These are phyloP conservation scores for Amazona guildingii DNA, from an alignment of 2,113 vertebrate species.

Conservation along the genomic window DNA sequence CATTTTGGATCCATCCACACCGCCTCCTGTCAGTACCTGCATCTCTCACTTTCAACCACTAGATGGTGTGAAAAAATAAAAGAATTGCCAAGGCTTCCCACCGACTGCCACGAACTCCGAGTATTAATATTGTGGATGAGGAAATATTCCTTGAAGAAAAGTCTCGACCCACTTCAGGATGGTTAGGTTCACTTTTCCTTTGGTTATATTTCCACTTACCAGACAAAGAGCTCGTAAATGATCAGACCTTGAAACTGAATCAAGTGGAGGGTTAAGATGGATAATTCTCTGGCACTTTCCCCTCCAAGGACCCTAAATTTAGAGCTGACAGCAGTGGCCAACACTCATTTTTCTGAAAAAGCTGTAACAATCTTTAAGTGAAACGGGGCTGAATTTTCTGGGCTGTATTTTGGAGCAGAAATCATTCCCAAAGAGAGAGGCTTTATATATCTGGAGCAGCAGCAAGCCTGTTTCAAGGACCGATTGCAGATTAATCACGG, in stretches of 20 bases:
- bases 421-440: slow-evolving; percentile 10
- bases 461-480: slow-evolving; percentile 41
- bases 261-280: slow-evolving; percentile 29
- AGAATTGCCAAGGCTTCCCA: slow-evolving; percentile 56
- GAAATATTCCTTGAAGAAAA: slow-evolving; percentile 47
- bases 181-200: slow-evolving; percentile 16
- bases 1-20: slow-evolving; percentile 66
- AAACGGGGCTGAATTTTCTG: slow-evolving; percentile 7
- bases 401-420: slow-evolving; percentile 31
- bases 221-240: slow-evolving; percentile 31
- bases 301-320: slow-evolving; percentile 58
- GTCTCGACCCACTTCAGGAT: slow-evolving; percentile 19
- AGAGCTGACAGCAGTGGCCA: slow-evolving; percentile 24
- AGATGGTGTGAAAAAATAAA: slow-evolving; percentile 81
- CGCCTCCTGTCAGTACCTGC: slow-evolving; percentile 57
- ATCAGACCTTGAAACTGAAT: slow-evolving; percentile 59
- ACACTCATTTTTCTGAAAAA: slow-evolving; percentile 56
- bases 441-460: slow-evolving; percentile 3
- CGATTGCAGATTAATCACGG: neutral
- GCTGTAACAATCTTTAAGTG: neutral
- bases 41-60: slow-evolving; percentile 75
- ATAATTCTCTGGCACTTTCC: slow-evolving; percentile 53
- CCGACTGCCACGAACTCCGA: slow-evolving; percentile 20
- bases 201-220: slow-evolving; percentile 31
- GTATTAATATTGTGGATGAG: slow-evolving; percentile 12